These are phyloP conservation scores for Malaclemys terrapin DNA, from an alignment of 2,113 vertebrate species.

Conservation along the genomic window DNA sequence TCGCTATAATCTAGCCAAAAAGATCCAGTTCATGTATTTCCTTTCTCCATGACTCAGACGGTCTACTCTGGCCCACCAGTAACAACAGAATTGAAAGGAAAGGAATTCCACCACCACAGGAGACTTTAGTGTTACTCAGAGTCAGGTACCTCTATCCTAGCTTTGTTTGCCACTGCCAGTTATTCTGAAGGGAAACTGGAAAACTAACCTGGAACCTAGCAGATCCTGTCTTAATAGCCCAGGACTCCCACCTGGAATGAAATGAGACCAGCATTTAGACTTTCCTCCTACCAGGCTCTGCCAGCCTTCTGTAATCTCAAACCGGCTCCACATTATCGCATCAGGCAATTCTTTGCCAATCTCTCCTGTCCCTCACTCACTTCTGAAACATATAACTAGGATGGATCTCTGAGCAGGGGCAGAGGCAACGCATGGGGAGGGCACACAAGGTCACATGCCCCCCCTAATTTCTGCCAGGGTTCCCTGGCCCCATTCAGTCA, in stretches of 20 bases:
- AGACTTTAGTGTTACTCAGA: neutral
- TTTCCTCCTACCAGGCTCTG: neutral
- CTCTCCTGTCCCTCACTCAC: neutral
- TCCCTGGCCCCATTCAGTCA: neutral
- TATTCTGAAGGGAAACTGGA: neutral
- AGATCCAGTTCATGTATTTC: neutral
- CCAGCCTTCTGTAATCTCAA: neutral
- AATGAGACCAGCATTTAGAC: neutral
- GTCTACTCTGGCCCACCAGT: neutral
- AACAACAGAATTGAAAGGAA: neutral
- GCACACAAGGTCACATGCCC: too few species aligned
- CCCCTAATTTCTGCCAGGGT: too few species aligned
- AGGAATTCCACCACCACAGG: neutral
- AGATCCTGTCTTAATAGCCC: neutral
- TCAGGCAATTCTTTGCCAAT: neutral
- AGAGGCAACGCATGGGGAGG: too few species aligned
- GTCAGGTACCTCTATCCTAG: rapidly evolving
- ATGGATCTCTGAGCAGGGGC: neutral
- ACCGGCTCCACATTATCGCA: neutral
- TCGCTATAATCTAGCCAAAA: neutral
- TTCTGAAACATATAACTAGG: neutral
- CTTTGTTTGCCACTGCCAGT: neutral
- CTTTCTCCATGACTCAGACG: neutral
- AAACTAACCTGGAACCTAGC: neutral
- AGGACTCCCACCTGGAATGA: neutral